A percentile compares a stretch with the other conserved stretches of the same genome.
phyloP scores from a whole-genome alignment of 2,113 vertebrate species.

The Noturus placidus region DNA sequence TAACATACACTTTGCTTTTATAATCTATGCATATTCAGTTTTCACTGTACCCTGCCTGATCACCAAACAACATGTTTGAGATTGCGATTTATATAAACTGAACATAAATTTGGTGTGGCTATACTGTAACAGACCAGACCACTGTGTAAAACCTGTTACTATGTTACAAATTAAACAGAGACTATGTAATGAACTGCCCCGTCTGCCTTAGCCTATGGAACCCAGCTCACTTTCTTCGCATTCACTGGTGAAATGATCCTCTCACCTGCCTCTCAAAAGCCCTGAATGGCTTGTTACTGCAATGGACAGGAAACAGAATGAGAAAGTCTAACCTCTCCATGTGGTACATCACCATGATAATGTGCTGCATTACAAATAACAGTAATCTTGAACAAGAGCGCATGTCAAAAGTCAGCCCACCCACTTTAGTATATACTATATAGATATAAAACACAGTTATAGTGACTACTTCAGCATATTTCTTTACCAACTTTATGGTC shows the following conservation, averaged over 20 bases:
- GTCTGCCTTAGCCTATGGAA: background rate
- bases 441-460: background rate
- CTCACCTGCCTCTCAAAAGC: background rate
- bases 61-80: background rate
- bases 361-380: constrained; percentile 22
- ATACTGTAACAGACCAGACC: background rate
- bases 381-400: background rate
- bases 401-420: constrained; percentile 6
- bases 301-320: constrained; percentile 6
- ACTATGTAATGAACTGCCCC: background rate
- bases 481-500: background rate
- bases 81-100: background rate
- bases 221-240: background rate
- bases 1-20: background rate
- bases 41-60: background rate
- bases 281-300: constrained; percentile 4
- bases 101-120: background rate
- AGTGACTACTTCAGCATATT: background rate
- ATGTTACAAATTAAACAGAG: background rate
- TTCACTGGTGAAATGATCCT: background rate
- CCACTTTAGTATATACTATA: background rate
- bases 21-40: background rate
- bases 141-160: background rate
- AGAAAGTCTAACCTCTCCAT: background rate
- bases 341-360: background rate